phyloP scores from a whole-genome alignment of 2,113 vertebrate genomes.

The Talpa occidentalis region DNA sequence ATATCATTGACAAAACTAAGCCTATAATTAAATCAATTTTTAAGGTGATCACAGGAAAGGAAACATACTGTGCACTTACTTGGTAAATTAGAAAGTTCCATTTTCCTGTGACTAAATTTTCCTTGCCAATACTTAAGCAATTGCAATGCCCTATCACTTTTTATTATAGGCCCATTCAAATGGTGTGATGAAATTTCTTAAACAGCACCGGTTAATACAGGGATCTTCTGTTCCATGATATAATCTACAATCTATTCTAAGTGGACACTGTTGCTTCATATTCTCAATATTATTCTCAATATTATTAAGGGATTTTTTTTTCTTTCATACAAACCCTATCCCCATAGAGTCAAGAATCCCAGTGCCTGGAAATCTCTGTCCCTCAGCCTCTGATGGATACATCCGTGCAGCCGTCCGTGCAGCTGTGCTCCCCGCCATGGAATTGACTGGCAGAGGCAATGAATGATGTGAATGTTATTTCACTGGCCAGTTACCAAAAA shows the following conservation, averaged over 20 bases:
- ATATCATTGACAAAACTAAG: constrained; percentile 11
- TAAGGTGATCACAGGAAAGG: constrained; percentile 3
- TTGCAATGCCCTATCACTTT: background rate
- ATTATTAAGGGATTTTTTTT: background rate
- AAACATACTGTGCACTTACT: background rate
- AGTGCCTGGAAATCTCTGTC: background rate
- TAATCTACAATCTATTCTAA: background rate
- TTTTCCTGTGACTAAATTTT: constrained; percentile 31
- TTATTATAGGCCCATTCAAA: constrained; percentile 2
- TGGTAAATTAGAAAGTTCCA: background rate
- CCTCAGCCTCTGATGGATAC: background rate
- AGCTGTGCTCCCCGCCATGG: background rate
- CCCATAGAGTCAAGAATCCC: background rate
- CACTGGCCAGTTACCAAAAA: background rate
- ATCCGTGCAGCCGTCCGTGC: background rate
- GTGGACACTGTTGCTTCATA: background rate
- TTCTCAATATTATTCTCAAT: too few relatives aligned
- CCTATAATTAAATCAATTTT: constrained; percentile 40
- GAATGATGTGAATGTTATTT: background rate
- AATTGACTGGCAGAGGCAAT: background rate
- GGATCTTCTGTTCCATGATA: background rate
- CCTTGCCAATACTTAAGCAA: constrained; percentile 20
- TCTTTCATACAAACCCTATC: background rate
- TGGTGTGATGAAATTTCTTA: background rate
- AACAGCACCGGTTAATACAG: background rate